Evolutionary conservation across 2,113 vertebrate genomes (phyloP).

Genomic region (Thermophis baileyi): DNA sequence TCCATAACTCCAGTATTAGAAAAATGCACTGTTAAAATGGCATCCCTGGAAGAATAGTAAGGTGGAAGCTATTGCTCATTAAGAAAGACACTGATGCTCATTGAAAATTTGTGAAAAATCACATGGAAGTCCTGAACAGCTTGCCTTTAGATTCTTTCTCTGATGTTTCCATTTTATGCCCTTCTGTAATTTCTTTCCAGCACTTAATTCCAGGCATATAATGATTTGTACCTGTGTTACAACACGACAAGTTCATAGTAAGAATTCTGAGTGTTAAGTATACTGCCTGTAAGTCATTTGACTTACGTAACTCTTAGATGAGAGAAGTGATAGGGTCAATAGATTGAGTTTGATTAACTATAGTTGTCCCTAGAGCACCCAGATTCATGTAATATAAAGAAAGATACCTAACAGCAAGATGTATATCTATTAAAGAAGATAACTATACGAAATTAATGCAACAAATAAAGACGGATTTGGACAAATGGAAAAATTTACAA

Average conservation of each 20-base stretch:
- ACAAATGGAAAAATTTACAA: too few relatives aligned
- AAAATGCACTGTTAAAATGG: background rate
- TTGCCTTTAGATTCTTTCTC: background rate
- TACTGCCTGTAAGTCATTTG: slow-evolving; percentile 10
- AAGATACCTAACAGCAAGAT: too few relatives aligned
- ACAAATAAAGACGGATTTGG: too few relatives aligned
- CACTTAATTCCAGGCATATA: slow-evolving; percentile 44
- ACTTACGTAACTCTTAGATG: slow-evolving; percentile 28
- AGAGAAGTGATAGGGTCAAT: slow-evolving; percentile 32
- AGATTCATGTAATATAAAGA: slow-evolving; percentile 30
- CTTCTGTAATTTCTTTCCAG: slow-evolving; percentile 13
- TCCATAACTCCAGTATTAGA: background rate
- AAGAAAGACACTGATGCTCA: background rate
- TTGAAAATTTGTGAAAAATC: background rate
- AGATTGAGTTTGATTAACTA: slow-evolving; percentile 40
- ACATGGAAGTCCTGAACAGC: background rate
- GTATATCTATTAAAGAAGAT: too few relatives aligned
- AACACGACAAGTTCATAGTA: slow-evolving; percentile 47
- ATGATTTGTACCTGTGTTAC: slow-evolving; percentile 29
- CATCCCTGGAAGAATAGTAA: background rate
- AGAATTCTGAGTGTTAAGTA: slow-evolving; percentile 33
- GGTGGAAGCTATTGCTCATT: background rate
- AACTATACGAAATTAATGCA: too few relatives aligned
- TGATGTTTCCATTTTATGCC: background rate
- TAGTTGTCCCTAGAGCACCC: slow-evolving; percentile 27